Evolutionary conservation across 2,888 invertebrate species (phyloP), one percentile per base, ranked within the genome.

Genomic region (Hoplodrina ambigua): DNA sequence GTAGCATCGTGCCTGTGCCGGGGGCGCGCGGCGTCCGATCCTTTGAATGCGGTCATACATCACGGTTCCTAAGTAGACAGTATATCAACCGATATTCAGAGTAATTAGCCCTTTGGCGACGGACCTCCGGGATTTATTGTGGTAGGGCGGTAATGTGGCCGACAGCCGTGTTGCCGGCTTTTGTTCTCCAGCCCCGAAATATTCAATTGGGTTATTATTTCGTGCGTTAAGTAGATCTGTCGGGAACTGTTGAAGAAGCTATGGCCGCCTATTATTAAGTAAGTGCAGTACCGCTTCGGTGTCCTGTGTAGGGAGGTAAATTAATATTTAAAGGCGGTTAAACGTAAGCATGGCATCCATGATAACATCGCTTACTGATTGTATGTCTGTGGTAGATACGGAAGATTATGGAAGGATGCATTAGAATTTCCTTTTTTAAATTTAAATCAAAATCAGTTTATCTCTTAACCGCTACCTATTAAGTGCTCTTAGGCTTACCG

Each of bases 41-140:
- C 95, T 95, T 95, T 95, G 95, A 91, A 87, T 86, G 87, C 81
- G 85, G 84, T 91, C 95, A 95, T 96, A 95, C 94, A 96, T 96
- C 96, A 96, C 95, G 85, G 86, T 69, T 87, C 89, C 93, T 95
- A 96, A 95, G 96, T 96, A 96, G 95, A 95, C 95, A 96, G 94
- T 95, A 95, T 95, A 96, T 96, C 95, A 95, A 94, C 94, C 90
- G 91, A 92, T 93, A 94, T 93, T 90, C 87, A 88, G 93, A 94
- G 95, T 96, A 96, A 96, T 96, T 96, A 96, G 96, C 92, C 96
- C 95, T 82, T 86, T 95, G 93, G 96, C 95, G 95, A 95, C 94
- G 92, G 94, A 94, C 92, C 93, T 91, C 92, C 92, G 89, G 93
- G 93, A 95, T 96, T 96, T 95, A 95, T 95, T 90, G 94, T 92